These are phyloP conservation scores for Sinella curviseta DNA, from an alignment of 1,140 invertebrate genomes.

Conservation along the genomic window DNA sequence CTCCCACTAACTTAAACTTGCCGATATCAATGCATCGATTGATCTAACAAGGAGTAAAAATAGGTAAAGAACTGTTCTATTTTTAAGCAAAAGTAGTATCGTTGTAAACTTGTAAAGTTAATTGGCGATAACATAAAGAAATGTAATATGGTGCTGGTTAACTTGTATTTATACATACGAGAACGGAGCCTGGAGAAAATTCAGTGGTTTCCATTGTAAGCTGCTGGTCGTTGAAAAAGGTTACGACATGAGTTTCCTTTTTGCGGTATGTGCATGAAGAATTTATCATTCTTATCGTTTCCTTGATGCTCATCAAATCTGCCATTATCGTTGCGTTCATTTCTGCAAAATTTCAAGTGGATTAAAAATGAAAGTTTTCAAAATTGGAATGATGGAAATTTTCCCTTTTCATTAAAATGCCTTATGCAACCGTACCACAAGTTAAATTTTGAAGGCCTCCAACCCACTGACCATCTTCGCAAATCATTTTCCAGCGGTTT, in stretches of 20 bases:
- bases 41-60: conserved; percentile 48
- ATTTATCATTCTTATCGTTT: conserved; percentile 60
- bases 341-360: neutral
- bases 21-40: conserved; percentile 76
- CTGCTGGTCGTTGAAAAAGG: conserved; percentile 75
- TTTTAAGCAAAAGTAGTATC: conserved; percentile 53
- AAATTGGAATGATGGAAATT: neutral
- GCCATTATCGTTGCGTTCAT: neutral
- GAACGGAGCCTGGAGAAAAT: conserved; percentile 70
- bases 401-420: too few species aligned
- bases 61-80: neutral
- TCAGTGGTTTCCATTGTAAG: conserved; percentile 73
- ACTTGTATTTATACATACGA: conserved; percentile 58
- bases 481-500: conserved; percentile 54
- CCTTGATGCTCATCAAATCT: conserved; percentile 38
- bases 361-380: neutral
- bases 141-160: neutral
- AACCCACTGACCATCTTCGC: conserved; percentile 79
- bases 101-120: neutral
- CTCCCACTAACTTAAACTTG: conserved; percentile 65
- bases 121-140: neutral
- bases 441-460: conserved; percentile 65
- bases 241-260: conserved; percentile 73
- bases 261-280: conserved; percentile 73
- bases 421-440: conserved; percentile 70